Evolutionary conservation across 1,140 invertebrate genomes (phyloP), one percentile per base, ranked within the genome.

Genomic region (Oryzaephilus surinamensis): DNA sequence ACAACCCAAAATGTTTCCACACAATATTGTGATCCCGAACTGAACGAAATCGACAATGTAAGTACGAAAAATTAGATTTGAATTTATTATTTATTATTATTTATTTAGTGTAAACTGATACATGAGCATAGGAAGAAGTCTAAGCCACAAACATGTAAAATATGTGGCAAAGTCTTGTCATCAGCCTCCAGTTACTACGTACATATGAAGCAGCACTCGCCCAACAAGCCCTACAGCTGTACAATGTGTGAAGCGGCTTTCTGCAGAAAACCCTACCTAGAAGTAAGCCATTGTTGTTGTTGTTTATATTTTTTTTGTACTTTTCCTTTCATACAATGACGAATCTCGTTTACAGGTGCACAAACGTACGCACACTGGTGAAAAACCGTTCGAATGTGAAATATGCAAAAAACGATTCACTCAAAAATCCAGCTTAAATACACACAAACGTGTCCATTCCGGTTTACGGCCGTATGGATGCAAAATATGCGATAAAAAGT

Each of bases 381-480:
- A 84, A 61, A 66, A 76, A 45, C 83, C 84, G 17, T 86, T 80
- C 65, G 72, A 77, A 65, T 89, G 85, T 64, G 75, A 79, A 55
- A 66, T 77, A 52, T 81, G 79, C 62, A 70, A 80, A 56, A 81
- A 81, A 62, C 67, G 78, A 60, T 84, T 82, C 65, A 80, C 77
- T 37, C 78, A 82, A 61, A 84, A 83, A 67, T 81, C 78, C 52
- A 81, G 79, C 62, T 64, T 82, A 48, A 78, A 85, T 67, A 85
- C 84, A 57, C 84, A 89, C 69, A 84, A 84, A 64, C 70, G 82
- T 50, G 81, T 83, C 54, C 84, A 87, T 61, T 84, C 80, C 37
- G 82, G 82, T 12, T 77, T 80, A 60, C 67, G 77, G 35, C 79
- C 78, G 3, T 82, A 80, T 46, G 72, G 74, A 35, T 82, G 79